Evolutionary conservation across 2,888 invertebrate genomes (phyloP), one percentile per base, ranked within the genome.

Genomic region (Mongoloraphidia duomilia): DNA sequence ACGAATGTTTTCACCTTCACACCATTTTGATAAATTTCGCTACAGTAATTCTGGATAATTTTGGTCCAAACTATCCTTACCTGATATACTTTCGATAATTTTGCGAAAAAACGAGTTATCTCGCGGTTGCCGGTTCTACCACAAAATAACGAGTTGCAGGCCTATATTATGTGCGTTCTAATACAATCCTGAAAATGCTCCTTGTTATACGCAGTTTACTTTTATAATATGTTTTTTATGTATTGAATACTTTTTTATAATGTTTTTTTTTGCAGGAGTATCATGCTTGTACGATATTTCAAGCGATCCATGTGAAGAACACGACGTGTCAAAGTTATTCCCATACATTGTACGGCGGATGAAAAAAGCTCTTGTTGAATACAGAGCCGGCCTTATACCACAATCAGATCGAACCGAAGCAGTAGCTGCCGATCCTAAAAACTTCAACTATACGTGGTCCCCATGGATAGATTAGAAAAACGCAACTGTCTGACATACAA

Each of bases 281-380:
- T 78, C 79, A n/a, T 84, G 84, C 58, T 70, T 84, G 11, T 91
- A 79, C 66, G 82, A 91, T 62, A 76, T 91, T 41, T 75, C 77
- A 0, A 73, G 74, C 46, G 91, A 91, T 64, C 89, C 90, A 0
- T 82, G 85, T 59, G 90, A 91, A 63, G 79, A 79, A 47, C 78
- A 78, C 57, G 84, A 91, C 59, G 61, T 80, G 42, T 74, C 76
- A 61, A 61, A 65, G 44, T 68, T 65, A 47, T 74, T 75, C 9
- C 71, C 71, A 6, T 72, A 72, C 53, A 74, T 80, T 10, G 75
- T 60, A n/a, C 60, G 68, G 26, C 59, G 69, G 49, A 65, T 74
- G 61, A 70, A 72, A 57, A 62, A 68, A 33, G 63, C 68, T n/a
- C 60, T 79, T 51, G 66, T 68, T 37, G 64, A 69, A 47, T 76